A percentile compares a stretch with the other conserved stretches of the same genome.
phyloP scores from a whole-genome alignment of 2,888 invertebrate genomes.

The Orthonychiurus folsomi region DNA sequence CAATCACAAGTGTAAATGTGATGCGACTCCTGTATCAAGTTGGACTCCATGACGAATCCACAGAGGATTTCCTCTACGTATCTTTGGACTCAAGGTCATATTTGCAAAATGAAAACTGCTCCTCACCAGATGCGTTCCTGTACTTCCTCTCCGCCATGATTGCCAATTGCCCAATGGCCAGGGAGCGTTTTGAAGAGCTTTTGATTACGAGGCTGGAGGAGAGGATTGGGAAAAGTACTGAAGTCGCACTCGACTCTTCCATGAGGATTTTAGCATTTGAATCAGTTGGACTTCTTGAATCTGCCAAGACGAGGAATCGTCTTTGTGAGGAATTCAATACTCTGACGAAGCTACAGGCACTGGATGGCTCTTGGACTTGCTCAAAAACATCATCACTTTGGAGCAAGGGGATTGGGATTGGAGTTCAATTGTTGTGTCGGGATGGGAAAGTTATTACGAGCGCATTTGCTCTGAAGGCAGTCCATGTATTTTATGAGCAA shows the following conservation, averaged over 20 bases:
- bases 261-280: neutral
- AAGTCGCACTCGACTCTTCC: neutral
- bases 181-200: neutral
- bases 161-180: neutral
- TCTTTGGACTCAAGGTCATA: neutral
- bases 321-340: neutral
- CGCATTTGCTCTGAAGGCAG: neutral
- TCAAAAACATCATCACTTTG: neutral
- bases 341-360: neutral
- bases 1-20: neutral
- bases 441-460: neutral
- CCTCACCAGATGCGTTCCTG: neutral
- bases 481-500: neutral
- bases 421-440: neutral
- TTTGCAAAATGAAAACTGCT: neutral
- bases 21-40: neutral
- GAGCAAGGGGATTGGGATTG: neutral
- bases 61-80: neutral
- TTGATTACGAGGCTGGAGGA: neutral
- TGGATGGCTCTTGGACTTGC: neutral
- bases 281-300: neutral
- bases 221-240: neutral
- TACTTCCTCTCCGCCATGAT: neutral
- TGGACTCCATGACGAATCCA: neutral
- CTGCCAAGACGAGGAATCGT: neutral